Conservation (phyloP, 2,113 vertebrate genomes). For the Pteronura brasiliensis region DNA sequence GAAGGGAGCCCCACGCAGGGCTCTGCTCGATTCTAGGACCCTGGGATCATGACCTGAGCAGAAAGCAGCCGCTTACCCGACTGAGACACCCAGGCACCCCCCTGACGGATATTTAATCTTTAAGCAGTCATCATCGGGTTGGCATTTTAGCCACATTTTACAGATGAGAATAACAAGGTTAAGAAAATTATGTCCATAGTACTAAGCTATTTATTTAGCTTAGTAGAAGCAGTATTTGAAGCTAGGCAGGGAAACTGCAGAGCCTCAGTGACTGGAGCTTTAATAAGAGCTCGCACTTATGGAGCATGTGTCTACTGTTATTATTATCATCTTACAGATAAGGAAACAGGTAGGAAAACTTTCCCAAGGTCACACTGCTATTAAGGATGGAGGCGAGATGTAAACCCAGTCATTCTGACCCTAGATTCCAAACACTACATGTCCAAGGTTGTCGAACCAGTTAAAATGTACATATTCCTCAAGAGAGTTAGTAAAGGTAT, state of each 20-base stretch:
- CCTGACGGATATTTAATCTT: not conserved
- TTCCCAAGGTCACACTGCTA: not conserved
- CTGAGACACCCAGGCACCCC: too few species aligned
- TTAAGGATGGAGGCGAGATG: not conserved
- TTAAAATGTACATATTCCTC: not conserved
- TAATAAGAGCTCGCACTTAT: not conserved
- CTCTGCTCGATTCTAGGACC: too few species aligned
- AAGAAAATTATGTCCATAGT: not conserved
- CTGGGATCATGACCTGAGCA: too few species aligned
- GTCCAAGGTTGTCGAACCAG: not conserved
- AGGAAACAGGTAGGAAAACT: not conserved
- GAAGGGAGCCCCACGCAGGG: too few species aligned
- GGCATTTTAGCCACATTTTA: not conserved
- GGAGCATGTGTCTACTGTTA: not conserved
- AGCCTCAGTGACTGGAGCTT: not conserved
- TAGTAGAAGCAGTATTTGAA: not conserved
- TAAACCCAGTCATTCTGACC: not conserved
- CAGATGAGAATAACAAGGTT: not conserved
- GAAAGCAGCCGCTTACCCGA: too few species aligned
- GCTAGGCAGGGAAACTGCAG: not conserved
- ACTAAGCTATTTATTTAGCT: not conserved
- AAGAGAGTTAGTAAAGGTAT: not conserved
- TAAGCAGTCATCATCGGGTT: not conserved
- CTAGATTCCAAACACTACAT: not conserved
- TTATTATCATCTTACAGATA: not conserved